These are phyloP conservation scores for Papilio dardanus DNA, from an alignment of 1,140 invertebrate species.

Conservation along the genomic window DNA sequence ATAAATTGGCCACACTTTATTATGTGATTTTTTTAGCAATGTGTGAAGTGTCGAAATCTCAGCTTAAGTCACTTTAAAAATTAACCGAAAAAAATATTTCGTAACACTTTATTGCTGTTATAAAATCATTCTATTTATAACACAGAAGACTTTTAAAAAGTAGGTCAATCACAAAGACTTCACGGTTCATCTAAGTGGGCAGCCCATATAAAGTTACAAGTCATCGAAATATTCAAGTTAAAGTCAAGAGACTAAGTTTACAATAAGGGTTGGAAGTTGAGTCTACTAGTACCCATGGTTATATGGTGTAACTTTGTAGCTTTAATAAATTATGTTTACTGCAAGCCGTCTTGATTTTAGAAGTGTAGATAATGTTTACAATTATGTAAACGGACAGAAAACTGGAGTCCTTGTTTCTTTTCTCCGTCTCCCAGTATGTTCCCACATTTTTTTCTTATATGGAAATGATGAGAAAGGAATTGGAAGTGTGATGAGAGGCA, in stretches of 20 bases:
- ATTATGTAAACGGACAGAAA: too few relatives aligned
- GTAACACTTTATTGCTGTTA: too few relatives aligned
- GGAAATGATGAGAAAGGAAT: too few relatives aligned
- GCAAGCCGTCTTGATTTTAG: too few relatives aligned
- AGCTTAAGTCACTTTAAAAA: neutral
- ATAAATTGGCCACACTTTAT: neutral
- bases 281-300: too few relatives aligned
- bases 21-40: neutral
- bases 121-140: neutral
- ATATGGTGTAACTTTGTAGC: too few relatives aligned
- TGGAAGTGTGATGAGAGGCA: too few relatives aligned
- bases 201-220: slow-evolving; percentile 5
- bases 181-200: neutral
- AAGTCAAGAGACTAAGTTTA: neutral
- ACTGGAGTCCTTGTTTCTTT: too few relatives aligned
- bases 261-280: neutral
- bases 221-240: neutral
- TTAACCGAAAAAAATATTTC: neutral
- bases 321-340: too few relatives aligned
- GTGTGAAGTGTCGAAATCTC: neutral
- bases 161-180: slow-evolving; percentile 2
- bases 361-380: too few relatives aligned
- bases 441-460: too few relatives aligned
- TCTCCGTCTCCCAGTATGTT: too few relatives aligned
- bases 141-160: neutral